phyloP scores from a whole-genome alignment of 2,888 invertebrate genomes.

The Perdita meconis region DNA sequence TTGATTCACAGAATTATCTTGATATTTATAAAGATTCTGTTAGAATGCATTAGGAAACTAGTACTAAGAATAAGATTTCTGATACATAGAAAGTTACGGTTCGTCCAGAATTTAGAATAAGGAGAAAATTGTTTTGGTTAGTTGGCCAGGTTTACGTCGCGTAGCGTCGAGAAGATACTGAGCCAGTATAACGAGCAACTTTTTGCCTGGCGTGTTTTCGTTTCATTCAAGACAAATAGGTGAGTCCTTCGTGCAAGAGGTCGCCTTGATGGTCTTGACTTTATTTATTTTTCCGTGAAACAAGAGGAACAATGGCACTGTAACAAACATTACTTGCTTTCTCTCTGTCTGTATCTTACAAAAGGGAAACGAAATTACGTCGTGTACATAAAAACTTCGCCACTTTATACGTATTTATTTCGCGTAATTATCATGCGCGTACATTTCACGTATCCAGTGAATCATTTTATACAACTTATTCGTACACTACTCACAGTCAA shows the following conservation, averaged over 20 bases:
- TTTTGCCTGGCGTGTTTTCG: conserved; percentile 45
- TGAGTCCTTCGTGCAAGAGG: conserved; percentile 33
- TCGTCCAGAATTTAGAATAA: conserved; percentile 6
- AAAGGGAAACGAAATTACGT: conserved; percentile 35
- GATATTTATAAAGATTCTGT: no score
- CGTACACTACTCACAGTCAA: background rate
- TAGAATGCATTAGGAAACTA: no score
- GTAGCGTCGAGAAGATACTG: conserved; percentile 10
- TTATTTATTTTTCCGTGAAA: conserved; percentile 46
- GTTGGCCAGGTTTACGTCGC: conserved; percentile 8
- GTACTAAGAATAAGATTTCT: no score
- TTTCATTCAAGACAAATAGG: conserved; percentile 47
- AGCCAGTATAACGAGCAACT: conserved; percentile 28
- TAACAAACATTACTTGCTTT: conserved; percentile 37
- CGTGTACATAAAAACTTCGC: background rate
- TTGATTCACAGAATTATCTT: no score
- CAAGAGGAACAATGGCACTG: conserved; percentile 37
- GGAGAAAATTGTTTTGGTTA: conserved; percentile 20
- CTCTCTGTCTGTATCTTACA: conserved; percentile 27
- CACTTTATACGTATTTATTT: background rate
- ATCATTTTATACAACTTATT: conserved; percentile 15
- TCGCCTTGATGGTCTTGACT: conserved; percentile 17
- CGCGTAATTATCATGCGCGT: conserved; percentile 6
- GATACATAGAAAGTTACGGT: background rate
- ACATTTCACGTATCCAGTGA: background rate